phyloP scores from a whole-genome alignment of 2,888 invertebrate genomes.

The Thecocarcelia acutangulata region DNA sequence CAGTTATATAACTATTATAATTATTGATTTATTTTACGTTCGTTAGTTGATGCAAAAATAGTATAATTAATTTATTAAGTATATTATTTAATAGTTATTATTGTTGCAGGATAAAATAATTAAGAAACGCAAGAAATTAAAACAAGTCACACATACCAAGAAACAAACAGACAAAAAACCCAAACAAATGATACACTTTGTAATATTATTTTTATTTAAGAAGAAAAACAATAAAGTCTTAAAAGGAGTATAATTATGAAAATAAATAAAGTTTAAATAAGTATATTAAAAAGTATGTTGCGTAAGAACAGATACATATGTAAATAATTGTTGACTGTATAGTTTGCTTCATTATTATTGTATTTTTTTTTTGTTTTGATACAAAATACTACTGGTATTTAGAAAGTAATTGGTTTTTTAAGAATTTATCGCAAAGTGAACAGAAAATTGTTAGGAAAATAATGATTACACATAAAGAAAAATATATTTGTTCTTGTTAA shows the following conservation, averaged over 20 bases:
- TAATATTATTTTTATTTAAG: neutral
- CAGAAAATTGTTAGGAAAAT: slow-evolving; percentile 60
- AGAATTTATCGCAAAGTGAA: slow-evolving; percentile 60
- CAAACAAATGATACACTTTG: slow-evolving; percentile 30
- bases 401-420: slow-evolving; percentile 19
- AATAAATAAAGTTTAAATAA: slow-evolving; percentile 22
- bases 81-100: slow-evolving; percentile 44
- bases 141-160: slow-evolving; percentile 64
- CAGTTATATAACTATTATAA: slow-evolving; percentile 45
- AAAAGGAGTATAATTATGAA: slow-evolving; percentile 12
- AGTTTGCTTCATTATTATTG: slow-evolving; percentile 13
- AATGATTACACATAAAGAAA: slow-evolving; percentile 38
- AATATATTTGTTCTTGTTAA: slow-evolving; percentile 58
- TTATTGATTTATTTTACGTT: slow-evolving; percentile 57
- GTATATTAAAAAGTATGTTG: slow-evolving; percentile 46
- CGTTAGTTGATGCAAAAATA: slow-evolving; percentile 68
- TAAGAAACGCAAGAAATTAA: slow-evolving; percentile 2
- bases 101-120: slow-evolving; percentile 57
- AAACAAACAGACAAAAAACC: slow-evolving; percentile 44
- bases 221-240: slow-evolving; percentile 31
- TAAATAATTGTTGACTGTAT: slow-evolving; percentile 23
- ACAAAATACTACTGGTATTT: slow-evolving; percentile 72
- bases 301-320: slow-evolving; percentile 64
- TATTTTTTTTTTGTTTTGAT: neutral
- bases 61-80: slow-evolving; percentile 41